Evolutionary conservation across 2,888 invertebrate genomes (phyloP).

Genomic region (Trichogramma evanescens): DNA sequence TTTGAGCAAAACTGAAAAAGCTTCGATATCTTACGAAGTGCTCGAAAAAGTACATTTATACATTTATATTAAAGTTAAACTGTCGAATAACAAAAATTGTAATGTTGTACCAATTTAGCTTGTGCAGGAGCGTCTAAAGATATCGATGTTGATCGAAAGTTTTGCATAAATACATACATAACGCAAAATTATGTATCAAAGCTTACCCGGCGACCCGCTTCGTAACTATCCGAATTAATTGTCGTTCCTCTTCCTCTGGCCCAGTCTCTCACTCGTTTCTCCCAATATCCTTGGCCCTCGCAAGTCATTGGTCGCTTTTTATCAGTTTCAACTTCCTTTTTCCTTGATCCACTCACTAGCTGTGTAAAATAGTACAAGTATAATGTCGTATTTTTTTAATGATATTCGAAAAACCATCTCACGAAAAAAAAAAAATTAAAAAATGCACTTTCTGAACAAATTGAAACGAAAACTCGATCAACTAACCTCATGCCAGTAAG

Average conservation of each 20-base stretch:
- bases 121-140: no score
- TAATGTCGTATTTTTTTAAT: no score
- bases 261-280: conserved; percentile 2
- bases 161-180: not conserved
- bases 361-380: not conserved
- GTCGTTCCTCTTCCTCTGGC: not conserved
- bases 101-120: no score
- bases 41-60: no score
- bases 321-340: not conserved
- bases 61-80: no score
- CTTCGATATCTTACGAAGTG: no score
- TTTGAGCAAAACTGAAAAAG: no score
- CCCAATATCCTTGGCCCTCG: not conserved
- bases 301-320: not conserved
- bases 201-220: conserved; percentile 13
- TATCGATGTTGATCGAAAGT: no score
- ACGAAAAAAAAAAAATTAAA: not conserved
- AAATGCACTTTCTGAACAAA: not conserved
- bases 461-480: not conserved
- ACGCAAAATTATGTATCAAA: conserved; percentile 4
- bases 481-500: conserved; percentile 17
- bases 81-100: no score
- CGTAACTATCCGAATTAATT: conserved; percentile 13
- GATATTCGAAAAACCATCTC: no score
- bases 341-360: conserved; percentile 5